A percentile compares a stretch with the other conserved stretches of the same genome.
Conservation (phyloP, 1,140 invertebrate species). For the Wasmannia auropunctata region DNA sequence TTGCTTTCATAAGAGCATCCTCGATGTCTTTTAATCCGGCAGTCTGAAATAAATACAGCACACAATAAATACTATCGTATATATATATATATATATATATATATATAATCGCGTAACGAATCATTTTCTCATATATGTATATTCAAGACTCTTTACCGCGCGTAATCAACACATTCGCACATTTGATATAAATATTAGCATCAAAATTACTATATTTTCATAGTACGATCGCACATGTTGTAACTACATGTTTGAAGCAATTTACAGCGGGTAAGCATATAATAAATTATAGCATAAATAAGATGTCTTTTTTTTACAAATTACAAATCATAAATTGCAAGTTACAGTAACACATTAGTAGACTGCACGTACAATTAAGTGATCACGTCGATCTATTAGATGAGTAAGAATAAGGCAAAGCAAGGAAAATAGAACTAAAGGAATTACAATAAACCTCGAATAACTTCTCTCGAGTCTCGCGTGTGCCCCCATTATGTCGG, state of each 20-base stretch:
- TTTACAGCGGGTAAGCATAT: too few species aligned
- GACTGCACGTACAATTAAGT: too few species aligned
- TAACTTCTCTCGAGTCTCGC: constrained; percentile 77
- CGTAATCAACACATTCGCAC: too few species aligned
- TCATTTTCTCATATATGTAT: not conserved
- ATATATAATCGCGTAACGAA: too few species aligned
- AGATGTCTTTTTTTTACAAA: too few species aligned
- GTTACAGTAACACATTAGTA: too few species aligned
- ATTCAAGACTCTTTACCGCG: too few species aligned
- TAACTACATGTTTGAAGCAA: not conserved
- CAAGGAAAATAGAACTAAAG: not conserved
- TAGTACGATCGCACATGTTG: not conserved
- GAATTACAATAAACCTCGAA: constrained; percentile 66
- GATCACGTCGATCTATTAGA: too few species aligned
- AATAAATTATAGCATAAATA: too few species aligned
- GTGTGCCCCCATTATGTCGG: constrained; percentile 78
- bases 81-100: too few species aligned
- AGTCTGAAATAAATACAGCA: constrained; percentile 77
- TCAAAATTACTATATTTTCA: not conserved
- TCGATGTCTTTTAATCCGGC: constrained; percentile 86
- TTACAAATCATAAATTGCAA: too few species aligned
- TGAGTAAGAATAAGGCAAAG: too few species aligned
- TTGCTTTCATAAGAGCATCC: constrained; percentile 87
- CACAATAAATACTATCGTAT: not conserved
- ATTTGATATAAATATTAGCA: not conserved